Evolutionary conservation across 1,140 invertebrate species (phyloP).

Genomic region (Dinoponera quadriceps): DNA sequence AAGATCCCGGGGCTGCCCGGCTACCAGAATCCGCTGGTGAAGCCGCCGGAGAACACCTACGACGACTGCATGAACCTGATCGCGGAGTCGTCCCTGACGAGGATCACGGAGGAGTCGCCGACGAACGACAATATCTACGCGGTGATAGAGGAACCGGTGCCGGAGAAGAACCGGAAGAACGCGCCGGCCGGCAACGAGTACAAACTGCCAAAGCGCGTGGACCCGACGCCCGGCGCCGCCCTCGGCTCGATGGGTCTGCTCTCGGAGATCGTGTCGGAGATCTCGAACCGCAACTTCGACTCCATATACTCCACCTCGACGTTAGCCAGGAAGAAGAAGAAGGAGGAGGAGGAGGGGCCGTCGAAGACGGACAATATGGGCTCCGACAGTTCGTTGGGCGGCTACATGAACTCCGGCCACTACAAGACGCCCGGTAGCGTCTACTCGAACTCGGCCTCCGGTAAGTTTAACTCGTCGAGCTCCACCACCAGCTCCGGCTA

Average conservation of each 20-base stretch:
- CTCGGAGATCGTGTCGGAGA: constrained; percentile 94
- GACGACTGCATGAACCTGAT: constrained; percentile 92
- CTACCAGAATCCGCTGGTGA: constrained; percentile 85
- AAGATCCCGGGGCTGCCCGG: constrained; percentile 85
- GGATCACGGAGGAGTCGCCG: constrained; percentile 88
- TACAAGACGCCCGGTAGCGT: constrained; percentile 88
- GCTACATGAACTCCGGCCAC: constrained; percentile 86
- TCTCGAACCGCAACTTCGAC: constrained; percentile 93
- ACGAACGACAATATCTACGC: constrained; percentile 93
- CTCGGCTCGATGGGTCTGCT: constrained; percentile 89
- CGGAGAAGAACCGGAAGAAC: constrained; percentile 76
- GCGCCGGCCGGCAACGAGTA: constrained; percentile 81
- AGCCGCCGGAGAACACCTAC: constrained; percentile 86
- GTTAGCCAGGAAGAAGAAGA: constrained; percentile 87
- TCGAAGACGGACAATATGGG: constrained; percentile 72
- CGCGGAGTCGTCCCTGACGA: constrained; percentile 86
- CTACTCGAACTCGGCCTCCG: constrained; percentile 86
- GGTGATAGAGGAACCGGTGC: constrained; percentile 91
- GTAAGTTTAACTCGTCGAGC: constrained; percentile 84
- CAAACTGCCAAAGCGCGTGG: constrained; percentile 86
- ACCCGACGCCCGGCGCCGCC: constrained; percentile 82
- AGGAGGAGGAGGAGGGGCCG: constrained; percentile 82
- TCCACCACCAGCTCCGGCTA: constrained; percentile 91
- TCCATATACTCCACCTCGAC: constrained; percentile 94
- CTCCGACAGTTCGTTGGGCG: constrained; percentile 78